Evolutionary conservation across 2,797 vertebrate genomes (phyloP).

Genomic region (Gorsachius magnificus): DNA sequence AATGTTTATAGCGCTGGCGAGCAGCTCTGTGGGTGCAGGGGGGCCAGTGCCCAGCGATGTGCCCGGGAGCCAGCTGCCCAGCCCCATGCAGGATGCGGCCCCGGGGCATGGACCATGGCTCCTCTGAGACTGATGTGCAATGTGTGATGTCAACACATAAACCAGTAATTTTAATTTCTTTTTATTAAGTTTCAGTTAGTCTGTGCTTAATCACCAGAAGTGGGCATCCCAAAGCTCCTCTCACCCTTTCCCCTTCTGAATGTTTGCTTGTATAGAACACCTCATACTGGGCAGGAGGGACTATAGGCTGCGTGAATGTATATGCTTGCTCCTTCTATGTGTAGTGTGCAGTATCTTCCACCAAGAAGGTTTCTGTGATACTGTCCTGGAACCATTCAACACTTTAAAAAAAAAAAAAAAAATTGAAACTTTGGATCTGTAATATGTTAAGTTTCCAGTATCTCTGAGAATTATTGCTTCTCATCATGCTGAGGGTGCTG

Average conservation of each 20-base stretch:
- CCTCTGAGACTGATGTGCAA: neutral
- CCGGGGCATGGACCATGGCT: neutral
- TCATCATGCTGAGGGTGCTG: neutral
- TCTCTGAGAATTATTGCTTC: neutral
- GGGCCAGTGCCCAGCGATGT: neutral
- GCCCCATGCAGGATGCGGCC: accelerated
- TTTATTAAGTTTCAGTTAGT: neutral
- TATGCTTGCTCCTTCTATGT: neutral
- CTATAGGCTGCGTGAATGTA: accelerated
- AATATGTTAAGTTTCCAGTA: neutral
- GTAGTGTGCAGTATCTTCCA: neutral
- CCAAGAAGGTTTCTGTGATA: too few relatives aligned
- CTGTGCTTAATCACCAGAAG: neutral
- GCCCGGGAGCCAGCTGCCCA: neutral
- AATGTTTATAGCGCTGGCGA: neutral
- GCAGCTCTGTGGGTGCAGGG: accelerated
- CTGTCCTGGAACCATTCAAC: neutral
- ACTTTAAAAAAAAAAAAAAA: neutral
- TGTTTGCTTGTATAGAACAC: neutral
- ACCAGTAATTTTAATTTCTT: neutral
- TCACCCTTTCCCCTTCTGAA: neutral
- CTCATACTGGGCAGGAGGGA: neutral
- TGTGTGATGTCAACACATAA: neutral
- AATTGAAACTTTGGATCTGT: neutral
- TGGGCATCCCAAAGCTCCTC: neutral